Base-by-base conservation (phyloP, 2,888 invertebrate species). In the Aspidiotus destructor region DNA sequence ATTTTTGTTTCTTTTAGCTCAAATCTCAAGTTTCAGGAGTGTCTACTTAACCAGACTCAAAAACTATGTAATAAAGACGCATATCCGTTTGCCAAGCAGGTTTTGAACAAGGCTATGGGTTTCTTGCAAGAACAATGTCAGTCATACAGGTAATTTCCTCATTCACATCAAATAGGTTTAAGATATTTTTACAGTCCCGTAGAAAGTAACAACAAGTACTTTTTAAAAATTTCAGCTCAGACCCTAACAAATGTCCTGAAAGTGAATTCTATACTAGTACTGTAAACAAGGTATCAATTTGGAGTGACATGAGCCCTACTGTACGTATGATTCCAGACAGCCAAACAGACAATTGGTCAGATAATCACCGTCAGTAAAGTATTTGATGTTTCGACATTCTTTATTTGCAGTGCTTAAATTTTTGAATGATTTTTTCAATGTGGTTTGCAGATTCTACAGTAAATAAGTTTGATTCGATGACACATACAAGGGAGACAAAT, bases 51-150 rank as follows among this genome's bases (percentile, higher is more conserved):
- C 52, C 82, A 83, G 75, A 82, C 83, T 1, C 76, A 78, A 69
- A 75, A 79, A 71, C 73, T 79, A 42, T 83, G 84, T 73, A 82
- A 83, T 71, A 75, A 77, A 15, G 78, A 80, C n/a, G 82, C 82
- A 0, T 77, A 79, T 1, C 77, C 77, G 72, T 84, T 83, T 73
- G 80, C 83, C 0, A 75, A 77, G 8, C 81, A 83, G 73, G 80
- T 82, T 64, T 77, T 84, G 54, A 82, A 83, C 72, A 83, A 83
- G 72, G 83, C 83, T 1, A 74, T 84, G 57, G 81, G 81, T 71
- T 83, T 84, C 73, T 76, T 83, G 6, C 80, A 81, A 69, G 82
- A 83, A 72, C 83, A 83, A 73, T 84, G 84, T 74, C 76, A 79
- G 62, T 81, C 82, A 73, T 83, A 82, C 74, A 80, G 81, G 84